phyloP scores from a whole-genome alignment of 2,797 vertebrate species.

The Percopsis omiscomaycus region DNA sequence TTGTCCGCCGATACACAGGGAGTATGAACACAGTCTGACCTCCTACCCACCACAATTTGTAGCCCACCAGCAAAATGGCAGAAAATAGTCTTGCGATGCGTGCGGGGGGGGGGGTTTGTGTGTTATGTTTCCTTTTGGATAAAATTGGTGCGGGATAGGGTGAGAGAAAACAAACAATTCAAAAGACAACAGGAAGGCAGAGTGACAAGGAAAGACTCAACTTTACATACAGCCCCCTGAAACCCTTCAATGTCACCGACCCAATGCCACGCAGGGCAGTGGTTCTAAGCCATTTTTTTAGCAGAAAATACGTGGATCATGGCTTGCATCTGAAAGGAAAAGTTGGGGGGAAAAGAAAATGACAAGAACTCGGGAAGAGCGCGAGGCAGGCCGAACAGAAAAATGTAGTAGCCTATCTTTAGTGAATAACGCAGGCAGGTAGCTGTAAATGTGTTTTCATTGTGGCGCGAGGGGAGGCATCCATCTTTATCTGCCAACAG shows the following conservation, averaged over 20 bases:
- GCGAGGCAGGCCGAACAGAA: too few relatives aligned
- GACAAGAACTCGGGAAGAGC: too few relatives aligned
- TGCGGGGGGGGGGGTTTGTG: constrained; percentile 7
- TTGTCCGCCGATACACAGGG: constrained; percentile 39
- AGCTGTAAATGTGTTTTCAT: constrained; percentile 50
- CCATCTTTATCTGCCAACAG: constrained; percentile 55
- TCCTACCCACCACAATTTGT: constrained; percentile 58
- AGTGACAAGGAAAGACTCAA: not conserved
- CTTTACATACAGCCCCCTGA: too few relatives aligned
- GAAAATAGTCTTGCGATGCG: constrained; percentile 29
- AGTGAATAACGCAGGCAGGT: constrained; percentile 32
- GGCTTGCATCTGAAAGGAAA: too few relatives aligned
- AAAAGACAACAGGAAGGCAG: not conserved
- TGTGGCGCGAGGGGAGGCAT: constrained; percentile 36
- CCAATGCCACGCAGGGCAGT: not conserved
- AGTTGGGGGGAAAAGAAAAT: too few relatives aligned
- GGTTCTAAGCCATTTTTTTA: too few relatives aligned
- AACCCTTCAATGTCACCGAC: too few relatives aligned
- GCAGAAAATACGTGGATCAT: too few relatives aligned
- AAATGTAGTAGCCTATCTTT: constrained; percentile 1
- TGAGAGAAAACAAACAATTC: constrained; percentile 3
- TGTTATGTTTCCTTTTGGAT: constrained; percentile 25
- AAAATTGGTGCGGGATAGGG: constrained; percentile 31
- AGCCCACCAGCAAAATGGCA: constrained; percentile 47
- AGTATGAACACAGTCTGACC: constrained; percentile 48